These are phyloP conservation scores for Circaetus cinerascens DNA, from an alignment of 2,113 vertebrate species.

Conservation along the genomic window DNA sequence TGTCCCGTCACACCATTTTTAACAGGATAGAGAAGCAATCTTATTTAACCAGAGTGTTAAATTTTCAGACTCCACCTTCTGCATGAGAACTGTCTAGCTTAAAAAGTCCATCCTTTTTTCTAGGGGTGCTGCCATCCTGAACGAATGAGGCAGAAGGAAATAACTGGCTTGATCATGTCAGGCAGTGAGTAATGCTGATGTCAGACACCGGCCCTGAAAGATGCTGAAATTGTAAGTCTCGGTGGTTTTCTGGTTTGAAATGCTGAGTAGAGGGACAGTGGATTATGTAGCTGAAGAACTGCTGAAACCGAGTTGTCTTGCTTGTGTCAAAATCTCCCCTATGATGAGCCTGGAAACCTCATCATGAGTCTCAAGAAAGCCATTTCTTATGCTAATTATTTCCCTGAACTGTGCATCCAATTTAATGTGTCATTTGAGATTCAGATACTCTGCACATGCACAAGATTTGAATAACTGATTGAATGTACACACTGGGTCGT, in stretches of 20 bases:
- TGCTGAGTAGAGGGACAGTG: slow-evolving; percentile 1
- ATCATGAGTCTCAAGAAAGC: slow-evolving; percentile 47
- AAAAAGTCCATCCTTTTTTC: neutral
- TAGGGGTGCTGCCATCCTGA: neutral
- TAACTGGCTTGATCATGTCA: slow-evolving; percentile 18
- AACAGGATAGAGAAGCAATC: neutral
- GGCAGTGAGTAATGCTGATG: slow-evolving; percentile 21
- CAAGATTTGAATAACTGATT: slow-evolving; percentile 32
- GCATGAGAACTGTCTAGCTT: neutral
- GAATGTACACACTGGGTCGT: neutral
- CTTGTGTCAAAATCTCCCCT: slow-evolving; percentile 45
- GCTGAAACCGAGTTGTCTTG: slow-evolving; percentile 32
- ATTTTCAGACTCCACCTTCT: neutral
- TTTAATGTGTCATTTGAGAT: slow-evolving; percentile 60
- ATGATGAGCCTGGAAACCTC: slow-evolving; percentile 42
- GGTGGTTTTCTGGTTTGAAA: slow-evolving; percentile 3
- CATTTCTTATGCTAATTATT: slow-evolving; percentile 61
- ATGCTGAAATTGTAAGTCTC: slow-evolving; percentile 33
- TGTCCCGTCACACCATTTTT: neutral
- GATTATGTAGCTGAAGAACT: slow-evolving; percentile 37
- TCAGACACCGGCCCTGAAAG: neutral
- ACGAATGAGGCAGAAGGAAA: slow-evolving; percentile 21
- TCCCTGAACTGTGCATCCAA: slow-evolving; percentile 45
- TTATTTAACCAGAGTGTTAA: neutral
- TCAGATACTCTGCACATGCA: neutral